These are phyloP conservation scores for Ophraella communa DNA, from an alignment of 2,888 invertebrate genomes.

Conservation along the genomic window DNA sequence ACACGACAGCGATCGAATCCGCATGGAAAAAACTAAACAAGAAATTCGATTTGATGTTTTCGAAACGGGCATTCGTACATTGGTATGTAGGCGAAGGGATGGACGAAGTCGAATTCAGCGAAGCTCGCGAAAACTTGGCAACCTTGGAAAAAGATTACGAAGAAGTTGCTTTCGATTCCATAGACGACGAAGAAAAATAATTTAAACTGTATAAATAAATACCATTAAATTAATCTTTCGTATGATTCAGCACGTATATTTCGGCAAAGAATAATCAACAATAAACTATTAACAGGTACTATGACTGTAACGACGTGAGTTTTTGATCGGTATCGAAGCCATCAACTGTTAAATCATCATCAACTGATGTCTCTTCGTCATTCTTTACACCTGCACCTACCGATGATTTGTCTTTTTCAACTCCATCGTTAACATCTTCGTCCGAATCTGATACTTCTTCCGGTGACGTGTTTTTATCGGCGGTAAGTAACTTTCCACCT, in stretches of 20 bases:
- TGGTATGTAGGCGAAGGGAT: conserved; percentile 81
- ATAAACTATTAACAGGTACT: no score
- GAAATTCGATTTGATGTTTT: conserved; percentile 95
- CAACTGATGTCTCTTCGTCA: neutral
- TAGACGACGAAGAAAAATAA: conserved; percentile 45
- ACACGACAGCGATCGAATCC: conserved; percentile 89
- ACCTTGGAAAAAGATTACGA: conserved; percentile 77
- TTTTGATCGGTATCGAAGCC: no score
- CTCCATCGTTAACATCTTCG: conserved; percentile 25
- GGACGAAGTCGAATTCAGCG: conserved; percentile 84
- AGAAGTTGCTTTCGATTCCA: conserved; percentile 73
- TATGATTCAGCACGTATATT: no score
- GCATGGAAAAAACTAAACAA: conserved; percentile 90
- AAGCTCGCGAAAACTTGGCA: conserved; percentile 80
- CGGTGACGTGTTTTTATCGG: neutral
- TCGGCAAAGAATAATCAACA: no score
- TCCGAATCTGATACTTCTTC: conserved; percentile 32
- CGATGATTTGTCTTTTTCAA: conserved; percentile 7
- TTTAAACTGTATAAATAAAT: neutral
- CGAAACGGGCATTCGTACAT: conserved; percentile 93
- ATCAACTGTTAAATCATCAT: neutral
- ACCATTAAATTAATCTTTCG: neutral
- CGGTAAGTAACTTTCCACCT: neutral
- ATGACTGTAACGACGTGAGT: no score
- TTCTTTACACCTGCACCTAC: no score